Base-by-base conservation (phyloP, 2,888 invertebrate species). In the Amphipoea lucens region DNA sequence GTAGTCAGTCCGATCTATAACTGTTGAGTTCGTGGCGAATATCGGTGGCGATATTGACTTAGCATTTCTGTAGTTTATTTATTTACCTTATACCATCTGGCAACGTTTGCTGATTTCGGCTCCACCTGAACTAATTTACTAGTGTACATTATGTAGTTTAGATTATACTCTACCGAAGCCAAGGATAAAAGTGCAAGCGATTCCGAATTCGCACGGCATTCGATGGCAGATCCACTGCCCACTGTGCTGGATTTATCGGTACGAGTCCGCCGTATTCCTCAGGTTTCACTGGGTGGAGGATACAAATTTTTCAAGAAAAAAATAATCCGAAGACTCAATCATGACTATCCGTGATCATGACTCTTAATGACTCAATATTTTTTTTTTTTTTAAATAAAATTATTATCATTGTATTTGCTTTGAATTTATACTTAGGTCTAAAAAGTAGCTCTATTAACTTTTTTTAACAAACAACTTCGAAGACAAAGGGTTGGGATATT, bases 401-500 rank as follows among this genome's bases (percentile, higher is more conserved):
- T 9, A 42, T 6, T 36, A 23, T 40, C 36, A 36, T 40, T 23
- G 4, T 48, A 36, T 83, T 60, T 54, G 9, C 36, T 54, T 57
- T 17, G 4, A 36, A 69, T 69, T 45, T 12, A 60, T 36, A 68
- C 54, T 75, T 54, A 23, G 14, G 29, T 45, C 40, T 51, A 74
- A 57, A 36, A 65, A 65, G 42, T 42, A 77, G n/a, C 63, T 45
- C 11, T 54, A 70, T 42, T 63, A 63, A 71, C 62, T 63, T 66
- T 62, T 70, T 54, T 62, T 67, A 66, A 23, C 65, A 77, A 82
- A 77, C 65, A 77, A 77, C 70, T 74, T 82, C 23, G 40, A 62
- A 78, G 67, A 83, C 78, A 86, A 86, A 71, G 63, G 67, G 45
- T 14, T 74, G 17, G 29, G 20, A 57, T 78, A 76, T 78, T 76